A percentile compares a stretch with the other conserved stretches of the same genome.
phyloP scores from a whole-genome alignment of 2,113 vertebrate species.

The Polyodon spathula region DNA sequence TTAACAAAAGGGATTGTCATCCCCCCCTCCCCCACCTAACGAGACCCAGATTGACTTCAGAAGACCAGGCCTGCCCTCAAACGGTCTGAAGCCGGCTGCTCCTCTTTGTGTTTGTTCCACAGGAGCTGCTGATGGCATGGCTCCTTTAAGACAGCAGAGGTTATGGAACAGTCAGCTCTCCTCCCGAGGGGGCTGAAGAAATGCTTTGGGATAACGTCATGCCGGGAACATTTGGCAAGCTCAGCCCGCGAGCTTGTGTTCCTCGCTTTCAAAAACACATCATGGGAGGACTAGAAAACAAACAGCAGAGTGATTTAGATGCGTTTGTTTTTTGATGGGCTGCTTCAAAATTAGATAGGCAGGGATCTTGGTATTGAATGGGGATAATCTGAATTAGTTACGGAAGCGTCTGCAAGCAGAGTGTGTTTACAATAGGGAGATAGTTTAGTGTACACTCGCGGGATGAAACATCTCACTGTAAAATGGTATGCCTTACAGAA shows the following conservation, averaged over 20 bases:
- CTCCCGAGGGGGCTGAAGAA: slow-evolving; percentile 49
- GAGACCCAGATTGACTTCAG: too few relatives aligned
- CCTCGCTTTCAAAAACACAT: slow-evolving; percentile 9
- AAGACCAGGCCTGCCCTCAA: too few relatives aligned
- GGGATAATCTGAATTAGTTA: too few relatives aligned
- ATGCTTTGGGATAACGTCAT: slow-evolving; percentile 67
- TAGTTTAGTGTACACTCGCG: too few relatives aligned
- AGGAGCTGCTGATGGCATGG: slow-evolving; percentile 1
- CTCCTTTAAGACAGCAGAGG: slow-evolving; percentile 31
- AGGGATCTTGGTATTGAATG: too few relatives aligned
- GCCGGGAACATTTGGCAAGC: slow-evolving; percentile 70
- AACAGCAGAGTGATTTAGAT: slow-evolving; percentile 18
- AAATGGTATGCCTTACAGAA: too few relatives aligned
- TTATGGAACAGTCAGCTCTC: slow-evolving; percentile 58
- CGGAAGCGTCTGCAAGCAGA: too few relatives aligned
- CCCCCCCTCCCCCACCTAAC: too few relatives aligned
- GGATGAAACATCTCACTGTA: too few relatives aligned
- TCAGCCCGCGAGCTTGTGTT: slow-evolving; percentile 12
- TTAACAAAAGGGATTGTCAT: too few relatives aligned
- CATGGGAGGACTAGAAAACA: slow-evolving; percentile 33
- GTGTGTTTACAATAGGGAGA: too few relatives aligned
- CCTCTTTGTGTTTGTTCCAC: not conserved
- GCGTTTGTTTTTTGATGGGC: not conserved
- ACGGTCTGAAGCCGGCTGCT: not conserved
- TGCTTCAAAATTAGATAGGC: too few relatives aligned